Base-by-base conservation (phyloP, 2,797 vertebrate genomes). In the Sitta carolinensis region DNA sequence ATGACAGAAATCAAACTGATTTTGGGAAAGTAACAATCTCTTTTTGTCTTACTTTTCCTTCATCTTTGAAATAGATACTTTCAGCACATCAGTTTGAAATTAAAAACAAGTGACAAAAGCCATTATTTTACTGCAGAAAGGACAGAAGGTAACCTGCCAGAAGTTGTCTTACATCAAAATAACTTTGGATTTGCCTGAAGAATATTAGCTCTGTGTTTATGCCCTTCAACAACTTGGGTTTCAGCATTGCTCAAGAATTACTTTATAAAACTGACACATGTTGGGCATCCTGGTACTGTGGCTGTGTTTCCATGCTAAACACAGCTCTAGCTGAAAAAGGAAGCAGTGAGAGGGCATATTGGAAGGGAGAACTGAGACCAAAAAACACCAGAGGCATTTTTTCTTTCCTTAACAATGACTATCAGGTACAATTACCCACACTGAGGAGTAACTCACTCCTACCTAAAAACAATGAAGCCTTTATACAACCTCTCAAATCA, bases 1-100 rank as follows among this genome's bases (percentile, higher is more conserved):
- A 96, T 96, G 96, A 95, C 91, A 97, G 72, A 96, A 97, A 96
- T 95, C 87, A 93, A 94, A 97, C 64, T 69, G 83, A 93, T 94
- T 93, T 93, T 45, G 48, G 89, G 62, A 94, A 95, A 72, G 86
- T 92, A 95, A 43, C 77, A 80, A 79, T 84, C 83, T 94, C 82
- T 92, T 95, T 95, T 93, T 86, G 79, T 94, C 95, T 89, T 80
- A 59, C 78, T 87, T 93, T 87, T 94, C 63, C 72, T 93, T 93
- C 77, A 80, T 94, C 90, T 89, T 95, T 93, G 94, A 93, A 96
- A 96, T 27, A 52, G 78, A 87, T 84, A 93, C 92, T 93, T 96
- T 59, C 66, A 96, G 79, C 62, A 25, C 17, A 64, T 47, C 82
- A 69, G 40, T 57, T 87, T 74, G 72, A 92, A 94, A 90, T 93